Percentiles rank a stretch among this genome's conserved stretches.
phyloP scores from a whole-genome alignment of 2,888 invertebrate genomes.

The Drosophila incognita region DNA sequence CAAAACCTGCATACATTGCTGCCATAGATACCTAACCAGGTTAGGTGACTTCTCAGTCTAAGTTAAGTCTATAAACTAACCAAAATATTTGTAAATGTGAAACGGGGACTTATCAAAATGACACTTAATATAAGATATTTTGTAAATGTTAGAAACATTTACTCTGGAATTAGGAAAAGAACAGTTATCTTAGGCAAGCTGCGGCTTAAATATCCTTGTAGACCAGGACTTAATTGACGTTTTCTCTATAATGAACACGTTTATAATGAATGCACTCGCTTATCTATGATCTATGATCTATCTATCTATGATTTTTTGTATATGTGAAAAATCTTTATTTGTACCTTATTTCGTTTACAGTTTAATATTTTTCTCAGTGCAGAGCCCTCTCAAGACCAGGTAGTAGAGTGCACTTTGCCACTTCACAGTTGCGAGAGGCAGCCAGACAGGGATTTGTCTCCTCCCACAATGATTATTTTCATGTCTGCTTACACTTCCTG shows the following conservation, averaged over 20 bases:
- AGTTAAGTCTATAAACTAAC: not conserved
- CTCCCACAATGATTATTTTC: conserved; percentile 12
- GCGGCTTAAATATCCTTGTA: not conserved
- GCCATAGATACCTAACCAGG: too few species aligned
- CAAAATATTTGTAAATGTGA: not conserved
- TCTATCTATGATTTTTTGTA: not conserved
- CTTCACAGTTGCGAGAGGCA: conserved; percentile 8
- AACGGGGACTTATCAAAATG: too few species aligned
- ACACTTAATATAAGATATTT: not conserved
- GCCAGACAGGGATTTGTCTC: not conserved
- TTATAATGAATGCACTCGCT: rapidly evolving
- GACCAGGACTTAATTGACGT: rapidly evolving
- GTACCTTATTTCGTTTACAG: not conserved
- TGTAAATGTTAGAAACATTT: not conserved
- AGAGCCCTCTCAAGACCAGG: conserved; percentile 62
- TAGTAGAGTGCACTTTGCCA: conserved; percentile 72
- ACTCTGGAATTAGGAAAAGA: not conserved
- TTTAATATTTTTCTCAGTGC: not conserved
- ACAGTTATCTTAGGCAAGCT: not conserved
- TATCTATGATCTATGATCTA: too few species aligned
- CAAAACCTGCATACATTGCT: too few species aligned
- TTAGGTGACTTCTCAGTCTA: too few species aligned
- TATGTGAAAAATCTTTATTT: not conserved
- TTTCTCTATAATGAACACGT: not conserved
- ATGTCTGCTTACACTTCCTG: conserved; percentile 44